Percentiles rank a stretch among this genome's conserved stretches.
Conservation (phyloP, 2,797 vertebrate genomes). For the Sebastes oblongus region DNA sequence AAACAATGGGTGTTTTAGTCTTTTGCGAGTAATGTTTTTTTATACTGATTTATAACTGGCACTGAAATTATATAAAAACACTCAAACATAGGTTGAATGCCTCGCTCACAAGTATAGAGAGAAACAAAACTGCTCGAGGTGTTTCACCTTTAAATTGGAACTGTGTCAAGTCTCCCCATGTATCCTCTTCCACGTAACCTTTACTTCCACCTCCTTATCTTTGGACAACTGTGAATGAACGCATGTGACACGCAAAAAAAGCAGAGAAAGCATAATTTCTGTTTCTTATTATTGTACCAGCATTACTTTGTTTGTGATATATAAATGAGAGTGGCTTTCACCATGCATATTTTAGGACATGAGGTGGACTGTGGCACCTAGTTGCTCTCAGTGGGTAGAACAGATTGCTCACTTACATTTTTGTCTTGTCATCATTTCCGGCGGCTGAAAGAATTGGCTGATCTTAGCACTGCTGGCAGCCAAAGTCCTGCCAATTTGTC, state of each 20-base stretch:
- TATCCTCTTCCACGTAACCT: neutral
- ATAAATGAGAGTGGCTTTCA: slow-evolving; percentile 8
- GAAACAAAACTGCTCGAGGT: neutral
- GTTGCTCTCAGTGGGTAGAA: slow-evolving; percentile 62
- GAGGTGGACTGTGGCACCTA: slow-evolving; percentile 35
- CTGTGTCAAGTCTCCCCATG: neutral
- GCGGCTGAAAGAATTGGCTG: slow-evolving; percentile 61
- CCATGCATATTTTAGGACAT: slow-evolving; percentile 28
- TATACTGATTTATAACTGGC: neutral
- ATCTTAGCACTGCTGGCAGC: slow-evolving; percentile 59
- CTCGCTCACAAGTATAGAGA: neutral
- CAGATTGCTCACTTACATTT: slow-evolving; percentile 72
- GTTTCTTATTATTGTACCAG: neutral
- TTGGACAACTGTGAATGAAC: neutral
- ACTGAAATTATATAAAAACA: neutral
- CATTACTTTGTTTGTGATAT: neutral
- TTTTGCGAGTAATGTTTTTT: neutral
- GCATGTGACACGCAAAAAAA: neutral
- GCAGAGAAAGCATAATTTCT: neutral
- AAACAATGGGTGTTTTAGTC: neutral
- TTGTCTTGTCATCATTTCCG: slow-evolving; percentile 69
- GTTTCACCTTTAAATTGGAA: neutral
- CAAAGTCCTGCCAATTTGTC: slow-evolving; percentile 47
- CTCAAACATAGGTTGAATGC: neutral
- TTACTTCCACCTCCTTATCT: neutral